Evolutionary conservation across 1,140 invertebrate genomes (phyloP).

Genomic region (Leptopilina boulardi): DNA sequence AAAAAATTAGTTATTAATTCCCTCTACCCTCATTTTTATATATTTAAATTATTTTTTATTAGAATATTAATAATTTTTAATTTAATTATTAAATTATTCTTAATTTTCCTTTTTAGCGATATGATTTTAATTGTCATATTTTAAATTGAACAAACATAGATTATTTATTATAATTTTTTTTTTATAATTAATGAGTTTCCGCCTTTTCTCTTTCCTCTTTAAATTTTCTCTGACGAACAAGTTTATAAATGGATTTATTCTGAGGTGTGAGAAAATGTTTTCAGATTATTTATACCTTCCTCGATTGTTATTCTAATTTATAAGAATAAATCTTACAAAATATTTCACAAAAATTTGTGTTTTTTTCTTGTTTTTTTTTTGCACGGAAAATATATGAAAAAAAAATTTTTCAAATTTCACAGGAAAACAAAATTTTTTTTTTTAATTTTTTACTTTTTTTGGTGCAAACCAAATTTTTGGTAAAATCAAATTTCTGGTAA

Average conservation of each 20-base stretch:
- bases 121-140: too few relatives aligned
- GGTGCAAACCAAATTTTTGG: neutral
- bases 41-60: too few relatives aligned
- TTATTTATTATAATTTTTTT: too few relatives aligned
- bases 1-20: too few relatives aligned
- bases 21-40: too few relatives aligned
- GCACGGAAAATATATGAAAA: too few relatives aligned
- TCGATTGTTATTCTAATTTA: neutral
- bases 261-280: neutral
- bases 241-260: slow-evolving; percentile 13
- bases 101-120: too few relatives aligned
- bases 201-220: neutral
- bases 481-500: too few relatives aligned
- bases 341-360: neutral
- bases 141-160: too few relatives aligned
- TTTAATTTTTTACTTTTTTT: neutral
- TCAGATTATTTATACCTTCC: neutral
- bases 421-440: neutral
- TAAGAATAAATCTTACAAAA: neutral
- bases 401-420: too few relatives aligned
- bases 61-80: too few relatives aligned
- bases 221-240: neutral
- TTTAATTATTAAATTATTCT: too few relatives aligned
- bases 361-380: neutral
- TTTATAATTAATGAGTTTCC: neutral